phyloP scores from a whole-genome alignment of 2,113 vertebrate species.

The Proterorhinus semilunaris region DNA sequence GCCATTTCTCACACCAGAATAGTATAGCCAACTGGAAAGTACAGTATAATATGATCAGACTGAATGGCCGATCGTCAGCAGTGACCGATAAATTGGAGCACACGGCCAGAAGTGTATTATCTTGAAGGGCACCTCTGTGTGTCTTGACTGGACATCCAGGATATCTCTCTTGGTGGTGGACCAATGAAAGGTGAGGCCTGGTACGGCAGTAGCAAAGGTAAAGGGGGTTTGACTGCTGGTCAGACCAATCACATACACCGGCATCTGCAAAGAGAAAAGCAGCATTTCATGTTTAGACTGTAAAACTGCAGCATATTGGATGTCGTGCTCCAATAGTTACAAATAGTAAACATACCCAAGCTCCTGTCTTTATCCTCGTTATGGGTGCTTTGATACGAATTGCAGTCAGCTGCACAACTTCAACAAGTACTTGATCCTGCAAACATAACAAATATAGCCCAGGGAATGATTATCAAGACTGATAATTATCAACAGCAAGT shows the following conservation, averaged over 20 bases:
- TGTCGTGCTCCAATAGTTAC: not conserved
- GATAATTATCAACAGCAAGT: not conserved
- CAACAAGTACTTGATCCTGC: slow-evolving; percentile 90
- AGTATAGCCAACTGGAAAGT: too few species aligned
- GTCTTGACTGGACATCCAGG: slow-evolving; percentile 84
- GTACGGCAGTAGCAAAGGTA: slow-evolving; percentile 87
- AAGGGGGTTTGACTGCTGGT: slow-evolving; percentile 92
- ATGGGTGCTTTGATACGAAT: slow-evolving; percentile 89
- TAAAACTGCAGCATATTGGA: not conserved
- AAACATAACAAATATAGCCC: slow-evolving; percentile 1
- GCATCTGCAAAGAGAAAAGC: slow-evolving; percentile 71
- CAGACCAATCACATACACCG: slow-evolving; percentile 89
- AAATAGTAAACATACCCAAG: slow-evolving; percentile 74
- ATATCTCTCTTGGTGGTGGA: slow-evolving; percentile 89
- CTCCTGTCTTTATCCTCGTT: slow-evolving; percentile 86
- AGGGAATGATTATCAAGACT: not conserved
- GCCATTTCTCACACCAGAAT: too few species aligned
- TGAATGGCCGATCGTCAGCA: too few species aligned
- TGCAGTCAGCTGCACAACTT: slow-evolving; percentile 85
- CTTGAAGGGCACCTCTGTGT: slow-evolving; percentile 80
- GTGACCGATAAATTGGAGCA: too few species aligned
- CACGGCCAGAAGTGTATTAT: not conserved
- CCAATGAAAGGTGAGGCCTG: slow-evolving; percentile 89
- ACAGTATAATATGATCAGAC: too few species aligned
- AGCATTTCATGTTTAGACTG: not conserved